These are phyloP conservation scores for Regulus satrapa DNA, from an alignment of 2,113 vertebrate genomes.

Conservation along the genomic window DNA sequence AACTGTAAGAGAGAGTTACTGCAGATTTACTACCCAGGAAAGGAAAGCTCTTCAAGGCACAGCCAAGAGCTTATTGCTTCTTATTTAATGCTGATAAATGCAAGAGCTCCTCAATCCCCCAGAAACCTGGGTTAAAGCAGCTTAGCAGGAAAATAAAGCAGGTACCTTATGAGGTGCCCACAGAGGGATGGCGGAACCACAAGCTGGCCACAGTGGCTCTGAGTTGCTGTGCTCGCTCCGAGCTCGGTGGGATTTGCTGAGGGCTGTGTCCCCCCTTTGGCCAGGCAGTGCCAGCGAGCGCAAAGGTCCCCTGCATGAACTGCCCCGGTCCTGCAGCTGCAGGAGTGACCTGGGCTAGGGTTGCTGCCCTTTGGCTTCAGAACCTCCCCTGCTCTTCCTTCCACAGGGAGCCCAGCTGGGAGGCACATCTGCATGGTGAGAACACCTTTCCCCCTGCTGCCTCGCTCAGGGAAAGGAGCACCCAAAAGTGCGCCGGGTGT, in stretches of 20 bases:
- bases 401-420: background rate
- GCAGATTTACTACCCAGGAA: conserved; percentile 42
- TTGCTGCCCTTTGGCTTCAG: background rate
- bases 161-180: background rate
- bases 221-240: background rate
- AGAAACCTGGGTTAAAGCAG: background rate
- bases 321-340: background rate
- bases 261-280: background rate
- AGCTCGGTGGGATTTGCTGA: background rate
- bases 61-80: conserved; percentile 1
- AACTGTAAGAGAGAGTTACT: conserved; percentile 24
- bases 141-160: background rate
- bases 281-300: rapidly evolving
- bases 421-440: rapidly evolving
- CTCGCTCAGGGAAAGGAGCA: background rate
- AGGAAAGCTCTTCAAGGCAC: background rate
- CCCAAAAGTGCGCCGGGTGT: background rate
- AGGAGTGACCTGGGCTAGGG: background rate
- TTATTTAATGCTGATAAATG: background rate
- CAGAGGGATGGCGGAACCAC: background rate
- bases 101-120: background rate
- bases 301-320: rapidly evolving
- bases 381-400: background rate
- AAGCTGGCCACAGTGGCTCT: background rate
- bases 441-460: background rate